Base-by-base conservation (phyloP, 2,113 vertebrate species). In the Esox niger region DNA sequence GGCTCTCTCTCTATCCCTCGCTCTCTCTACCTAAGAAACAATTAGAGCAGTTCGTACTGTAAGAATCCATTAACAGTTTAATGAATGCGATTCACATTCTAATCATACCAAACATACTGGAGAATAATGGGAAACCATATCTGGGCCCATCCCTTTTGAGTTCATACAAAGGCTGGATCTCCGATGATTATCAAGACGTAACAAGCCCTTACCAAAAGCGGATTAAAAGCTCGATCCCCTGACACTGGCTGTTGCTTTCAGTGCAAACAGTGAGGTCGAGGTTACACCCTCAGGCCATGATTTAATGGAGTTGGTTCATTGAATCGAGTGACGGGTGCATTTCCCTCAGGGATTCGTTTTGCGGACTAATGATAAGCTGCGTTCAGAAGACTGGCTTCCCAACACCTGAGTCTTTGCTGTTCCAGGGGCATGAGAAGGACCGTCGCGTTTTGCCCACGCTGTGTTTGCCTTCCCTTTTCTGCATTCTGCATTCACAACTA, bases 31-130 rank as follows among this genome's bases (percentile, higher is more conserved):
- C 13, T 64, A 21, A 69, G 52, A 66, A 82, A 71, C 68, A 84
- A 83, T 70, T 71, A 74, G 55, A 29, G 55, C 46, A 70, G 72
- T 69, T 76, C 62, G 61, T 77, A 4, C 9, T 30, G 25, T 17
- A 58, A 77, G 66, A 79, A 78, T 79, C 64, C 58, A 70, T 84
- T 71, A 71, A 68, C 66, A 27, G 76, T 70, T 70, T 76, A 80
- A 80, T 66, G 69, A 79, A 83, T 38, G 63, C 64, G 63, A 62
- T 71, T 56, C 66, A 70, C 29, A 47, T 73, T 72, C 68, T 61
- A 67, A 75, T 74, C 71, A 79, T 60, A 59, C 30, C 65, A 62
- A 79, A 66, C 74, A 73, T 11, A 46, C 63, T 69, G 35, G 57
- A 52, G 59, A 64, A 67, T 69, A 79, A 79, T 75, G 64, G 54